A percentile compares a stretch with the other conserved stretches of the same genome.
Conservation (phyloP, 2,888 invertebrate genomes). For the Hirudinaria manillensis region DNA sequence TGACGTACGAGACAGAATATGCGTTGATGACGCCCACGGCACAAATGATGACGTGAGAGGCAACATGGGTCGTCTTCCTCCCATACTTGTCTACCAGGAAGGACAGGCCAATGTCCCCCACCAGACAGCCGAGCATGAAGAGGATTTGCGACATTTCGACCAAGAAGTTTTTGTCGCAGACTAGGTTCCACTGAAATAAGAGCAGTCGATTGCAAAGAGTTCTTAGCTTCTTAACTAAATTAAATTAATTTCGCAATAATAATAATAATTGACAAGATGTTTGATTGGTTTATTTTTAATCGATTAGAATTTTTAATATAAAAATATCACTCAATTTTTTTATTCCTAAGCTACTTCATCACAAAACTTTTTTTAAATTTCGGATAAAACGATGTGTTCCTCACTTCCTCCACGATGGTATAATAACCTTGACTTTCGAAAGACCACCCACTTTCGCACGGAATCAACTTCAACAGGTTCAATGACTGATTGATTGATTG, state of each 20-base stretch:
- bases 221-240: too few species aligned
- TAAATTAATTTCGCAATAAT: too few species aligned
- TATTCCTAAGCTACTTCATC: too few species aligned
- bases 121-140: slow-evolving; percentile 30
- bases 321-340: too few species aligned
- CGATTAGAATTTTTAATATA: too few species aligned
- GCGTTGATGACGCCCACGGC: slow-evolving; percentile 26
- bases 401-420: slow-evolving; percentile 30
- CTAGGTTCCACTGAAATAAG: slow-evolving; percentile 37
- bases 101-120: slow-evolving; percentile 24
- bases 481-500: too few species aligned
- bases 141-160: slow-evolving; percentile 36
- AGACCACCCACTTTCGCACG: slow-evolving; percentile 22
- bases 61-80: slow-evolving; percentile 30
- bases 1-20: slow-evolving; percentile 31
- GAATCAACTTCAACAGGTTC: background rate
- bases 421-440: slow-evolving; percentile 33
- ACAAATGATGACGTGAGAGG: slow-evolving; percentile 20
- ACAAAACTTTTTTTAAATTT: too few species aligned
- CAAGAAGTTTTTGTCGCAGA: slow-evolving; percentile 36
- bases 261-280: too few species aligned
- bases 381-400: too few species aligned
- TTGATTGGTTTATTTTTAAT: too few species aligned
- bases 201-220: too few species aligned
- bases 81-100: slow-evolving; percentile 35